Evolutionary conservation across 2,888 invertebrate genomes (phyloP).

Genomic region (Phytoseiulus persimilis): DNA sequence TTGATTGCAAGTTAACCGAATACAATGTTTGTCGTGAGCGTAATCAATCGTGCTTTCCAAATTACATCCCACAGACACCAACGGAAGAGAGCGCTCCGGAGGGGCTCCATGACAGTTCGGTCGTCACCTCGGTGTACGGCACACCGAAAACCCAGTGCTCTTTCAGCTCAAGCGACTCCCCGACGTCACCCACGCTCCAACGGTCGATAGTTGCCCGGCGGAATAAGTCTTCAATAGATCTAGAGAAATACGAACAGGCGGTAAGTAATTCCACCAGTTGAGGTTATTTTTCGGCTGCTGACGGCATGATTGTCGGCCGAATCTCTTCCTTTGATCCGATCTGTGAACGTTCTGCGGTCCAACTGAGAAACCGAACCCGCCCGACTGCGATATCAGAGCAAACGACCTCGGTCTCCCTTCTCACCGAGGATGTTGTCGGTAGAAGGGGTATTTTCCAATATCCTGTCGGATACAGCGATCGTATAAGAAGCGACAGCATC

Average conservation of each 20-base stretch:
- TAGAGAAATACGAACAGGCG: conserved; percentile 27
- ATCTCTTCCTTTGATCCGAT: background rate
- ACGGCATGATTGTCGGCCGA: too few species aligned
- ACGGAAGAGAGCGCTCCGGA: background rate
- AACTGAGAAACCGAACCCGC: too few species aligned
- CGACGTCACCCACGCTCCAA: background rate
- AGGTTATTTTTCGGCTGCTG: background rate
- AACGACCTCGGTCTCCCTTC: too few species aligned
- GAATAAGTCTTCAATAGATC: conserved; percentile 1
- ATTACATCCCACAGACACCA: background rate
- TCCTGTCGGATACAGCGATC: too few species aligned
- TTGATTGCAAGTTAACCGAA: background rate
- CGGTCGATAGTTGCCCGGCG: background rate
- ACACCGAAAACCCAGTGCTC: conserved; percentile 28
- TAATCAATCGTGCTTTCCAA: background rate
- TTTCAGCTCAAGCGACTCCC: background rate
- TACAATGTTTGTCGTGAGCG: background rate
- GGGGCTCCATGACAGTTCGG: conserved; percentile 5
- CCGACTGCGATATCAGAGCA: too few species aligned
- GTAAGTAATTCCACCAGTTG: background rate
- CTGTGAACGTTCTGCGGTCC: too few species aligned
- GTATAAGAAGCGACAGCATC: too few species aligned
- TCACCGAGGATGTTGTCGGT: too few species aligned
- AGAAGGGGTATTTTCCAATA: too few species aligned
- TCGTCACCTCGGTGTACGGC: conserved; percentile 19